These are phyloP conservation scores for Brachionus rotundiformis DNA, from an alignment of 1,140 invertebrate genomes.

Conservation along the genomic window DNA sequence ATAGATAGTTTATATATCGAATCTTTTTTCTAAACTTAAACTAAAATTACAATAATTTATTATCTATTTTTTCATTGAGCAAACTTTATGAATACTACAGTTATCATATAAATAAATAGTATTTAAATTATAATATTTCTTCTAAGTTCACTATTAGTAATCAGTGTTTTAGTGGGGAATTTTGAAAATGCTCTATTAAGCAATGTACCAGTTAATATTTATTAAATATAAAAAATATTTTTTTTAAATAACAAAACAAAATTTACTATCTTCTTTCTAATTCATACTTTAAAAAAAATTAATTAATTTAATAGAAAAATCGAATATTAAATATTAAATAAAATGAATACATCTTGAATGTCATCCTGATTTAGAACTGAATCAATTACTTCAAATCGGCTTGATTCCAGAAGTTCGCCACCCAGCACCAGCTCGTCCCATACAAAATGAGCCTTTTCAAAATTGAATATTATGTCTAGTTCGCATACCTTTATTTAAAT, in stretches of 20 bases:
- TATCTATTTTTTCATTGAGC: conserved; percentile 37
- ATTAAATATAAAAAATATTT: too few species aligned
- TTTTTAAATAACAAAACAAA: conserved; percentile 34
- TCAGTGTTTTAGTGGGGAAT: neutral
- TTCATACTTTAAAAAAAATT: conserved; percentile 1
- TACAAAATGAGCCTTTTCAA: conserved; percentile 55
- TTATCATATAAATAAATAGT: neutral
- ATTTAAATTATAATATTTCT: conserved; percentile 5
- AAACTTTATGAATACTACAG: conserved; percentile 8
- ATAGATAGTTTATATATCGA: neutral
- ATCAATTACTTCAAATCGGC: neutral
- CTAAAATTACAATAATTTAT: conserved; percentile 43
- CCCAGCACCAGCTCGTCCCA: conserved; percentile 54
- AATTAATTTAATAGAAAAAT: neutral
- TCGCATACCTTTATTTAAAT: conserved; percentile 54
- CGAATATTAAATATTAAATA: neutral
- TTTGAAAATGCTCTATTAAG: neutral
- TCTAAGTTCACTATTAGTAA: neutral
- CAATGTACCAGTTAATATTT: neutral
- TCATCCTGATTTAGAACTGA: conserved; percentile 45
- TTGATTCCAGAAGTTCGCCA: conserved; percentile 54
- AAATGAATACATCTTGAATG: conserved; percentile 12
- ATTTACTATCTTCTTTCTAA: conserved; percentile 2
- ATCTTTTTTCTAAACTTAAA: conserved; percentile 14
- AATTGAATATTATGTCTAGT: conserved; percentile 56